Evolutionary conservation across 1,140 invertebrate genomes (phyloP).

Genomic region (Steinernema feltiae): DNA sequence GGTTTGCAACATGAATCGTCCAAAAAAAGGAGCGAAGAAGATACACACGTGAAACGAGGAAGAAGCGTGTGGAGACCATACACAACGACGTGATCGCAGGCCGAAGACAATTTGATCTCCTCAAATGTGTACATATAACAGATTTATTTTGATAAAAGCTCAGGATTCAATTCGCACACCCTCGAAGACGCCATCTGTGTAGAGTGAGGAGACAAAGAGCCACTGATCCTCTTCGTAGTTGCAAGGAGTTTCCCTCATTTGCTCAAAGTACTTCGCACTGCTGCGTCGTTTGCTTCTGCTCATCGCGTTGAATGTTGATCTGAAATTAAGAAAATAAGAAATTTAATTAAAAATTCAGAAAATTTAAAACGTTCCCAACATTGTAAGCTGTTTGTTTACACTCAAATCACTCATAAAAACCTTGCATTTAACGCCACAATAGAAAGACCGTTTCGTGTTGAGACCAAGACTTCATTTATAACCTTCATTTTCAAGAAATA

Average conservation of each 20-base stretch:
- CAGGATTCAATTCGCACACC: too few relatives aligned
- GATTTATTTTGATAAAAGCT: background rate
- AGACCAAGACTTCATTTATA: too few relatives aligned
- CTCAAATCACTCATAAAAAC: too few relatives aligned
- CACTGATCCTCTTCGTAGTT: background rate
- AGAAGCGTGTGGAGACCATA: background rate
- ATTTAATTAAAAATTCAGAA: too few relatives aligned
- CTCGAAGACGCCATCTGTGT: too few relatives aligned
- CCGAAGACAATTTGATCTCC: background rate
- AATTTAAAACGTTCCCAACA: too few relatives aligned
- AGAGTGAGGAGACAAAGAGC: background rate
- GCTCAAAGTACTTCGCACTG: background rate
- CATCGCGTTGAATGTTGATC: background rate
- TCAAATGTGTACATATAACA: background rate
- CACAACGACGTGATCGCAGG: background rate
- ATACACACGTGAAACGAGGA: background rate
- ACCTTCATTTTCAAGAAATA: too few relatives aligned
- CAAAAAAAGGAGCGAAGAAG: background rate
- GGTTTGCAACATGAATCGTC: background rate
- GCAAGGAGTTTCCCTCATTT: background rate
- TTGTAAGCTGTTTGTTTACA: too few relatives aligned
- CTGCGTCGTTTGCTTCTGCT: background rate
- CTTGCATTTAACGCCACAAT: too few relatives aligned
- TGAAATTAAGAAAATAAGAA: background rate
- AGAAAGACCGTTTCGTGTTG: too few relatives aligned